Percentiles rank a stretch among this genome's conserved stretches.
phyloP scores from a whole-genome alignment of 2,113 vertebrate genomes.

The Damaliscus lunatus region DNA sequence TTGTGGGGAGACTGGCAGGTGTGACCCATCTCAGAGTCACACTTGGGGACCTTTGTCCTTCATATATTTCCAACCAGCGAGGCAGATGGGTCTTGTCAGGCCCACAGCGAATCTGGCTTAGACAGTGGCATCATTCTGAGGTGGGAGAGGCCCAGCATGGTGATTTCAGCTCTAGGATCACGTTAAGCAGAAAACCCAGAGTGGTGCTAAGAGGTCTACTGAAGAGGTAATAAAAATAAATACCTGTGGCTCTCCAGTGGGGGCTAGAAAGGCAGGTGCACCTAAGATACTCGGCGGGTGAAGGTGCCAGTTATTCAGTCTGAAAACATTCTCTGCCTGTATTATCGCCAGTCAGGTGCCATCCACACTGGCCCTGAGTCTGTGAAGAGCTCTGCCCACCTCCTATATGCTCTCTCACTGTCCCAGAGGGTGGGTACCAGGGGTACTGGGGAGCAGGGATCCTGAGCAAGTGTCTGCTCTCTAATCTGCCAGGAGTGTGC shows the following conservation, averaged over 20 bases:
- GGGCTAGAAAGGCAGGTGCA: not conserved
- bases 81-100: not conserved
- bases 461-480: not conserved
- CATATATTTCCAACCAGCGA: fast-evolving
- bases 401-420: too few species aligned
- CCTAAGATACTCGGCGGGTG: not conserved
- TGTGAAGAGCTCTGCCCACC: too few species aligned
- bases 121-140: not conserved
- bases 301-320: too few species aligned
- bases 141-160: not conserved
- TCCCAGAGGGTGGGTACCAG: fast-evolving
- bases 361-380: not conserved
- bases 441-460: too few species aligned
- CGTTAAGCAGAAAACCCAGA: not conserved
- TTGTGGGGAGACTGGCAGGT: not conserved
- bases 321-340: not conserved
- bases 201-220: not conserved
- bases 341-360: not conserved
- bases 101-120: not conserved
- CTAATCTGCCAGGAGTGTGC: slow-evolving; percentile 83
- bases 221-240: not conserved
- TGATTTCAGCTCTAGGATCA: not conserved
- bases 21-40: not conserved
- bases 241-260: not conserved
- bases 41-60: not conserved